These are phyloP conservation scores for Euzetes globulus DNA, from an alignment of 2,888 invertebrate species.

Conservation along the genomic window DNA sequence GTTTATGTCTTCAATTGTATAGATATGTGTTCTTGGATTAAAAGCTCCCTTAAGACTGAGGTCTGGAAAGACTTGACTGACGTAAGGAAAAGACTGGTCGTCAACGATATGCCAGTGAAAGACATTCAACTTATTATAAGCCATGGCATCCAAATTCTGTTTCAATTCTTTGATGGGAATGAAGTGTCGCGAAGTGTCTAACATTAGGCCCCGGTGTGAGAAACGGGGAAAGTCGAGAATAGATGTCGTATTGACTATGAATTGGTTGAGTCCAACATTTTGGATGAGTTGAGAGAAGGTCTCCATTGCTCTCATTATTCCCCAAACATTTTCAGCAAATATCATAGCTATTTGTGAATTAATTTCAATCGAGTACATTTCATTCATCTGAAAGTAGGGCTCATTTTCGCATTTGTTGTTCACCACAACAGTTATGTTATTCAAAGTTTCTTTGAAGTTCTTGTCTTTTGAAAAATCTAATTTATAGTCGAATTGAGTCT, in stretches of 20 bases:
- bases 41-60: conserved; percentile 40
- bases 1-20: conserved; percentile 58
- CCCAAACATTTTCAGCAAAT: conserved; percentile 59
- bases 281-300: conserved; percentile 70
- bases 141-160: conserved; percentile 73
- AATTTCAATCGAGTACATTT: conserved; percentile 58
- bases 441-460: conserved; percentile 29
- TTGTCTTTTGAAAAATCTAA: neutral
- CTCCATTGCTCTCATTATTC: conserved; percentile 73
- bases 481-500: neutral
- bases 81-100: conserved; percentile 83
- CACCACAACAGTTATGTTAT: conserved; percentile 45
- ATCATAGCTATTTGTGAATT: conserved; percentile 45
- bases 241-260: conserved; percentile 37
- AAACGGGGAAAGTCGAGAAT: conserved; percentile 64
- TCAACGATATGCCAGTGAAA: conserved; percentile 79
- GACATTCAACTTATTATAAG: conserved; percentile 78
- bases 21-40: conserved; percentile 52
- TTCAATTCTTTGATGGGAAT: conserved; percentile 56
- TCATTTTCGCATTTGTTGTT: conserved; percentile 57
- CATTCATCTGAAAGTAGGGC: conserved; percentile 65
- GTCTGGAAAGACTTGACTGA: conserved; percentile 49
- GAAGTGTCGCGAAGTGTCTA: conserved; percentile 87
- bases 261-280: conserved; percentile 45
- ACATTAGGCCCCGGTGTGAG: conserved; percentile 73